These are phyloP conservation scores for Glyphotaelius pellucidus DNA, from an alignment of 2,888 invertebrate species.

Conservation along the genomic window DNA sequence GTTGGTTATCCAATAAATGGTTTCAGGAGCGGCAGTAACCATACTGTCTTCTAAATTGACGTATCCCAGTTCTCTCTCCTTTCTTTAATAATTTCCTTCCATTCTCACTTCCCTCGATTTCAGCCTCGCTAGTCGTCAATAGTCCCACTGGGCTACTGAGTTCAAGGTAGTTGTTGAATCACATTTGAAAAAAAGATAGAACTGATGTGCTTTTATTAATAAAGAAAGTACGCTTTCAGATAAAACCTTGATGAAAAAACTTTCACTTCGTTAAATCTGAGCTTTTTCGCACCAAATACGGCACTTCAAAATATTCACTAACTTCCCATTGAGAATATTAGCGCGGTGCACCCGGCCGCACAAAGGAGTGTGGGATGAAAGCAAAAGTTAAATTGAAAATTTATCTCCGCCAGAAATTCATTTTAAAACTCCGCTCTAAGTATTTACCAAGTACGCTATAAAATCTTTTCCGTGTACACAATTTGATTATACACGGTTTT, in stretches of 20 bases:
- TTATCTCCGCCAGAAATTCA: slow-evolving; percentile 18
- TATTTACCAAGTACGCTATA: neutral
- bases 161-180: neutral
- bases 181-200: neutral
- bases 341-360: neutral
- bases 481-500: neutral
- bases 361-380: neutral
- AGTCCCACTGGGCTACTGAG: neutral
- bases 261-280: neutral
- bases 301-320: too few relatives aligned
- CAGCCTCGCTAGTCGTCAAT: too few relatives aligned
- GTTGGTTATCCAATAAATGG: too few relatives aligned
- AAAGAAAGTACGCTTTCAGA: neutral
- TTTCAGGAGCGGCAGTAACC: too few relatives aligned
- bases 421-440: neutral
- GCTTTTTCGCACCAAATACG: neutral
- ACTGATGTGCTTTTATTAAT: neutral
- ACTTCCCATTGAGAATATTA: neutral
- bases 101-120: too few relatives aligned
- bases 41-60: too few relatives aligned
- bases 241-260: neutral
- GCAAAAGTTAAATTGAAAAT: slow-evolving; percentile 34
- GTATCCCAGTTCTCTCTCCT: too few relatives aligned
- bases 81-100: too few relatives aligned
- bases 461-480: neutral